phyloP scores from a whole-genome alignment of 2,797 vertebrate genomes.

The Heterohyrax brucei region DNA sequence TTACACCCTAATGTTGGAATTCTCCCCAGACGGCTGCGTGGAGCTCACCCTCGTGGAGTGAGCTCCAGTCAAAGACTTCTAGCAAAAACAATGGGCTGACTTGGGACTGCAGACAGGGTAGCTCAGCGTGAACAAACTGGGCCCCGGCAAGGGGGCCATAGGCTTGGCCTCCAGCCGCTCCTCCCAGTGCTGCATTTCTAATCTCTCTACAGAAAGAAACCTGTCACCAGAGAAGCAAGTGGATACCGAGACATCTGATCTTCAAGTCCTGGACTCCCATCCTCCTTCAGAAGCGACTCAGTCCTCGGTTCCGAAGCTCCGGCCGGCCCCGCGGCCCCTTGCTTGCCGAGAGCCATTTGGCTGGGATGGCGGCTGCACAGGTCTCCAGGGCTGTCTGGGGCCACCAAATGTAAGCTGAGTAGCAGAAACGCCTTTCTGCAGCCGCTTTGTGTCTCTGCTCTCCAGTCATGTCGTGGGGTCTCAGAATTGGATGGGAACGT shows the following conservation, averaged over 20 bases:
- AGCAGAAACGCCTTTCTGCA: constrained; percentile 35
- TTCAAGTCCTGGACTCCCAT: constrained; percentile 44
- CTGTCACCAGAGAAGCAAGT: constrained; percentile 59
- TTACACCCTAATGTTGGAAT: not conserved
- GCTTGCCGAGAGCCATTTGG: not conserved
- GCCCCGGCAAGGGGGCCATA: constrained; percentile 34
- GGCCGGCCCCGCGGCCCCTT: not conserved
- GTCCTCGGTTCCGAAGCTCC: constrained; percentile 48
- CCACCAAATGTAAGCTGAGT: constrained; percentile 55
- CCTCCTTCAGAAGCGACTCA: not conserved
- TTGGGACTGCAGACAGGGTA: constrained; percentile 67
- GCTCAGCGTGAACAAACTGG: constrained; percentile 62
- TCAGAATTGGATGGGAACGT: constrained; percentile 39
- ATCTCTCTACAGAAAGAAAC: constrained; percentile 72
- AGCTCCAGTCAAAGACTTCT: constrained; percentile 65
- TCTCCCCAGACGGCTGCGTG: constrained; percentile 46
- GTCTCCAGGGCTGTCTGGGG: not conserved
- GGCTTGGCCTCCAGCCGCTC: constrained; percentile 54
- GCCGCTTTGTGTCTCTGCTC: constrained; percentile 41
- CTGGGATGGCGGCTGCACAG: constrained; percentile 24
- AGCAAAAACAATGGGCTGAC: constrained; percentile 68
- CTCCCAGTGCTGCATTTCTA: constrained; percentile 44
- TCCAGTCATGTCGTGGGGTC: not conserved
- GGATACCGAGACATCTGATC: constrained; percentile 17
- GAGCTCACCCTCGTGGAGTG: constrained; percentile 38